Evolutionary conservation across 2,113 vertebrate species (phyloP), one percentile per base, ranked within the genome.

Genomic region (Xiphorhynchus elegans): DNA sequence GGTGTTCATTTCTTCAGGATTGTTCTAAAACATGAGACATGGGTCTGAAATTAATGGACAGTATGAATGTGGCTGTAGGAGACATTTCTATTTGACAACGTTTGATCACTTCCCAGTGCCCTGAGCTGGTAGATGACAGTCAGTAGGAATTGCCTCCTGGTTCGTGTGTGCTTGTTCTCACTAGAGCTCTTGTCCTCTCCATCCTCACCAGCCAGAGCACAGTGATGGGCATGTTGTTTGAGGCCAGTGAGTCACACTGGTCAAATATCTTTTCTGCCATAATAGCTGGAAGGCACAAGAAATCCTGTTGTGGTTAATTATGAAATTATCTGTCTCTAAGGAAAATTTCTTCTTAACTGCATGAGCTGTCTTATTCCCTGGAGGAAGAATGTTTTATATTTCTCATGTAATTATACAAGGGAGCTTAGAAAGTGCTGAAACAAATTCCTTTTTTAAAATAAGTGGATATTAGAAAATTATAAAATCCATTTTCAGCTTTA

Each of bases 241-340:
- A 91, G 77, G 19, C 60, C 69, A 50, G 1, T 66, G 53, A 91
- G 60, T 72, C 68, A 87, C 40, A 55, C 55, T 82, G 50, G 46
- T 76, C 69, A 53, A 53, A 44, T 42, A 39, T 70, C 29, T 93
- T 81, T 92, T 59, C 56, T 60, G n/a, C 52, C 6, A 6, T 29
- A 75, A 56, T 42, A 81, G 80, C 86, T 97, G 63, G 55, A 93
- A 93, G 59, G 46, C 63, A 79, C 49, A 59, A 93, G 70, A 93
- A 93, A 94, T 69, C 39, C 81, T 69, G 74, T 59, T 91, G 87
- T 86, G 59, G 33, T 63, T 94, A 97, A 95, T 95, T 96, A 96
- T 37, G 47, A 94, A 96, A 94, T 96, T 88, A 94, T 88, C 74
- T 85, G 53, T 95, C 87, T 93, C 87, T 80, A 59, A 96, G 84